Evolutionary conservation across 2,888 invertebrate species (phyloP).

Genomic region (Suillia variegata): DNA sequence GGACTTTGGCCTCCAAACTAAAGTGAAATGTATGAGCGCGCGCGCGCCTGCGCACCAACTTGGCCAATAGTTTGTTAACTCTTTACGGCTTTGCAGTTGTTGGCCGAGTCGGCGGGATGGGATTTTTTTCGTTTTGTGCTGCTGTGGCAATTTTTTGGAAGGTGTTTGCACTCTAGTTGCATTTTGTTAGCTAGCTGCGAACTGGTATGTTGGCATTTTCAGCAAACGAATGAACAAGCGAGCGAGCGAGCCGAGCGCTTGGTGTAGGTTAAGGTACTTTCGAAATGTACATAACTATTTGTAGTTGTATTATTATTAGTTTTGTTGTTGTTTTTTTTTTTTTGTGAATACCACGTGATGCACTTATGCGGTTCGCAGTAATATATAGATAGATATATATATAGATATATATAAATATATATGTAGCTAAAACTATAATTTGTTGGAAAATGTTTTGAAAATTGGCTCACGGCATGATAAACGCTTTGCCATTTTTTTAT

Average conservation of each 20-base stretch:
- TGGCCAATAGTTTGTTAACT: slow-evolving; percentile 5
- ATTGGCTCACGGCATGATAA: slow-evolving; percentile 14
- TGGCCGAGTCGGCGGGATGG: neutral
- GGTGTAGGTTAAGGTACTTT: slow-evolving; percentile 17
- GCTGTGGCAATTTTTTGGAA: neutral
- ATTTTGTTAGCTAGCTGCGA: neutral
- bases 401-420: too few species aligned
- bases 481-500: neutral
- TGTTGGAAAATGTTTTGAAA: neutral
- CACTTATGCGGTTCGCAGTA: neutral
- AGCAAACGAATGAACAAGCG: neutral
- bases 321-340: too few species aligned
- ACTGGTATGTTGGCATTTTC: neutral
- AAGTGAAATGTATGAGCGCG: slow-evolving; percentile 44
- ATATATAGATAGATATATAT: too few species aligned
- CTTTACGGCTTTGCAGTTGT: slow-evolving; percentile 16
- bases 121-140: neutral
- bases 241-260: neutral
- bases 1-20: slow-evolving; percentile 47
- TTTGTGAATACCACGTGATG: neutral
- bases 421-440: too few species aligned
- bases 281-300: slow-evolving; percentile 4
- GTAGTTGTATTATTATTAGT: too few species aligned
- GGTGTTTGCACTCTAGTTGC: slow-evolving; percentile 14
- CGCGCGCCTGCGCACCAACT: slow-evolving; percentile 3